Percentiles rank a stretch among this genome's conserved stretches.
phyloP scores from a whole-genome alignment of 2,888 invertebrate genomes.

The Ligdia adustata region DNA sequence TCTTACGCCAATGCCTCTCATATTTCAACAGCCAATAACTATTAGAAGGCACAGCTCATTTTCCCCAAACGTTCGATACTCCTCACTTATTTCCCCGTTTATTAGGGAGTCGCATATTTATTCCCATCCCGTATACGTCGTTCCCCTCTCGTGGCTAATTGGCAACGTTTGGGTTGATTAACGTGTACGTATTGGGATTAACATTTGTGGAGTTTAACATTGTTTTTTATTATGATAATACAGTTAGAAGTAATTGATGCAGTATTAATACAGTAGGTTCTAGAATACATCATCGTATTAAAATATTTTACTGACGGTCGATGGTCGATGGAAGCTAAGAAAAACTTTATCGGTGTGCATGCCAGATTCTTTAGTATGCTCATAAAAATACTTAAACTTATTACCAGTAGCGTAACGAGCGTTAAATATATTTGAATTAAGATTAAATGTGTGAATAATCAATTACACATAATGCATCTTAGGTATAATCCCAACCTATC shows the following conservation, averaged over 20 bases:
- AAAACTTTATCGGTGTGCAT: no score
- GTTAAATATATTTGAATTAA: no score
- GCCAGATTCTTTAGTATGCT: no score
- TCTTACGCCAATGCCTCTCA: conserved; percentile 6
- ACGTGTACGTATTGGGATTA: conserved; percentile 8
- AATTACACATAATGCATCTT: no score
- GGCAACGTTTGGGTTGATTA: conserved; percentile 24
- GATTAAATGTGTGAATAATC: no score
- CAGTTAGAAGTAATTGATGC: conserved; percentile 1
- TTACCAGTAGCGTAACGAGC: no score
- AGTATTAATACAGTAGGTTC: neutral
- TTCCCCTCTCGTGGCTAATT: conserved; percentile 19
- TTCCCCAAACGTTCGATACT: conserved; percentile 18
- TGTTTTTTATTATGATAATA: conserved; percentile 8
- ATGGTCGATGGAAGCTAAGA: no score
- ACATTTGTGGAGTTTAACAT: conserved; percentile 13
- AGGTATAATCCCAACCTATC: no score
- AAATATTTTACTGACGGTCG: no score
- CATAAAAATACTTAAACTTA: no score
- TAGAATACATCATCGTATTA: no score
- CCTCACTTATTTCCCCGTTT: conserved; percentile 14
- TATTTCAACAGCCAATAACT: conserved; percentile 18
- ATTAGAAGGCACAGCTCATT: conserved; percentile 12
- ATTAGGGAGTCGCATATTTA: conserved; percentile 25
- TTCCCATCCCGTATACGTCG: conserved; percentile 15